Percentiles rank a stretch among this genome's conserved stretches.
Conservation (phyloP, 2,113 vertebrate species). For the Sakesphorus luctuosus region DNA sequence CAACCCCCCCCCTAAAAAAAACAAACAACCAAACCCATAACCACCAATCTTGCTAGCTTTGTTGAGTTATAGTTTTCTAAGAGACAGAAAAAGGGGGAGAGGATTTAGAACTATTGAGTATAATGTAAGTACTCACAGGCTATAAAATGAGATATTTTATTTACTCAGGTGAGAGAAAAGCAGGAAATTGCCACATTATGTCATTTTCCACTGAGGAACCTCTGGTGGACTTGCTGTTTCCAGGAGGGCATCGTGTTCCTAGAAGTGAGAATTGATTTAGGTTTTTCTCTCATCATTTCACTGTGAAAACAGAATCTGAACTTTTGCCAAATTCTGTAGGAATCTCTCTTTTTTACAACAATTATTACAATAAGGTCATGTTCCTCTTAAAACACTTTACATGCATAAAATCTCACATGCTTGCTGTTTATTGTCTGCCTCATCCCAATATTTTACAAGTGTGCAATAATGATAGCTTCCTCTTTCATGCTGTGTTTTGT, state of each 20-base stretch:
- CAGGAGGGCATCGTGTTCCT: background rate
- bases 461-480: constrained; percentile 13
- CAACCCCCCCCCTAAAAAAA: background rate
- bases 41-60: fast-evolving
- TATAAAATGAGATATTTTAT: background rate
- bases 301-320: background rate
- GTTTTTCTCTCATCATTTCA: constrained; percentile 9
- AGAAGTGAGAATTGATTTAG: constrained; percentile 52
- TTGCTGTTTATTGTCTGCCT: background rate
- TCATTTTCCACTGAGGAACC: constrained; percentile 23
- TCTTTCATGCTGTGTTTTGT: background rate
- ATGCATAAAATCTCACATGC: background rate
- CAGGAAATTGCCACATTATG: constrained; percentile 36
- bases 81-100: background rate
- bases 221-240: constrained; percentile 17
- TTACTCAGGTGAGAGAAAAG: constrained; percentile 24
- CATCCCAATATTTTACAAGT: constrained; percentile 20
- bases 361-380: background rate
- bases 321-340: background rate
- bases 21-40: background rate
- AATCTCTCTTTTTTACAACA: background rate
- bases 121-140: background rate
- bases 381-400: background rate
- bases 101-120: background rate
- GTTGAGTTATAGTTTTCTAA: background rate